phyloP scores from a whole-genome alignment of 2,113 vertebrate species.

The Zosterops lateralis region DNA sequence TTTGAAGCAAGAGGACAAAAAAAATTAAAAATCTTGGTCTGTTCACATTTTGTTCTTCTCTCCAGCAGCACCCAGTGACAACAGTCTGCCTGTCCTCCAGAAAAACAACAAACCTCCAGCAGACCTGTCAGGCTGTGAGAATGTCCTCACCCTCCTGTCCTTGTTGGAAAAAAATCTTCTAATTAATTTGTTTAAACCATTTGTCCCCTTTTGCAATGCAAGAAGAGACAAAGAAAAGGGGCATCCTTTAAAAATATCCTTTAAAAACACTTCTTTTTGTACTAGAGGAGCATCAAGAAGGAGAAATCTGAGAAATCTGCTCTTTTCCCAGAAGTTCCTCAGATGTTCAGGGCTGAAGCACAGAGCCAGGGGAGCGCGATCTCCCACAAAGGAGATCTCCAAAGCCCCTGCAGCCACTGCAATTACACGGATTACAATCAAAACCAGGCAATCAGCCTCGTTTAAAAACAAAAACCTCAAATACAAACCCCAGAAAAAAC shows the following conservation, averaged over 20 bases:
- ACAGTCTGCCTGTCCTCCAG: not conserved
- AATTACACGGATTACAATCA: not conserved
- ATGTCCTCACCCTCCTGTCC: not conserved
- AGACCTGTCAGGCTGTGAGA: not conserved
- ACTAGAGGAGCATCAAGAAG: not conserved
- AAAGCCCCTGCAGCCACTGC: not conserved
- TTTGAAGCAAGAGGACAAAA: not conserved
- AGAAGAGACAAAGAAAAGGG: not conserved
- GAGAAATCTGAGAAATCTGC: not conserved
- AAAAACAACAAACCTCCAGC: not conserved
- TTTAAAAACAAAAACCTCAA: not conserved
- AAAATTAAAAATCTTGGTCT: not conserved
- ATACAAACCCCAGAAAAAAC: not conserved
- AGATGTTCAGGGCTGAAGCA: not conserved
- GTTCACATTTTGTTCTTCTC: not conserved
- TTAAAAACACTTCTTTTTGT: not conserved
- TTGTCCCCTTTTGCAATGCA: not conserved
- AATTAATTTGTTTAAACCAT: not conserved
- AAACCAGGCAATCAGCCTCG: not conserved
- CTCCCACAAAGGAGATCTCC: not conserved
- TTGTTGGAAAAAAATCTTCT: not conserved
- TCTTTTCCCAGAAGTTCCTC: rapidly evolving
- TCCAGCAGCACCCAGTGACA: not conserved
- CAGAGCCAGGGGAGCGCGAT: rapidly evolving
- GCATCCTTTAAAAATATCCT: not conserved